phyloP scores from a whole-genome alignment of 2,797 vertebrate genomes.

The Sternotherus odoratus region DNA sequence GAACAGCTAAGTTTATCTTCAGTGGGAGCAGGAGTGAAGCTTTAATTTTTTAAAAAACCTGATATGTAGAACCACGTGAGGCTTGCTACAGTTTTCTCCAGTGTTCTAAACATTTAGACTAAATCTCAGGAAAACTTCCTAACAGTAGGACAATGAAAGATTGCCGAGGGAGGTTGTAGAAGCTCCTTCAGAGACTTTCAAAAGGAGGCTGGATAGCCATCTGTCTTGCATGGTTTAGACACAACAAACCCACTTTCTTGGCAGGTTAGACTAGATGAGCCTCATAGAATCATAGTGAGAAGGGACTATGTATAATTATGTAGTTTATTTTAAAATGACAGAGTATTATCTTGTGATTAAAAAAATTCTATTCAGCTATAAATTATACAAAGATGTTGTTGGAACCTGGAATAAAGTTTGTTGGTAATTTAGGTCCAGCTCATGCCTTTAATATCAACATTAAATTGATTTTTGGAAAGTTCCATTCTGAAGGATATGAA shows the following conservation, averaged over 20 bases:
- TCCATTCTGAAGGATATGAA: neutral
- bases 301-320: neutral
- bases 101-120: too few species aligned
- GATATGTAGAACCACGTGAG: too few species aligned
- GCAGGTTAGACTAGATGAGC: neutral
- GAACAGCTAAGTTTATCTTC: neutral
- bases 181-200: neutral
- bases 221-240: neutral
- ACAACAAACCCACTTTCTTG: neutral
- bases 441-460: neutral
- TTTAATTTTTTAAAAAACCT: neutral
- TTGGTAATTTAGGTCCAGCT: neutral
- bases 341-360: neutral
- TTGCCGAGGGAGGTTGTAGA: neutral
- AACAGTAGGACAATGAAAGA: too few species aligned
- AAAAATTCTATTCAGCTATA: neutral
- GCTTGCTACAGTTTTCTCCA: too few species aligned
- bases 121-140: too few species aligned
- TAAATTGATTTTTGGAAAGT: neutral
- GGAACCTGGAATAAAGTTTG: neutral
- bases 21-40: neutral
- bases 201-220: neutral
- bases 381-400: neutral
- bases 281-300: too few species aligned
- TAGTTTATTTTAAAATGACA: neutral